phyloP scores from a whole-genome alignment of 2,113 vertebrate genomes.

The Eptesicus fuscus region DNA sequence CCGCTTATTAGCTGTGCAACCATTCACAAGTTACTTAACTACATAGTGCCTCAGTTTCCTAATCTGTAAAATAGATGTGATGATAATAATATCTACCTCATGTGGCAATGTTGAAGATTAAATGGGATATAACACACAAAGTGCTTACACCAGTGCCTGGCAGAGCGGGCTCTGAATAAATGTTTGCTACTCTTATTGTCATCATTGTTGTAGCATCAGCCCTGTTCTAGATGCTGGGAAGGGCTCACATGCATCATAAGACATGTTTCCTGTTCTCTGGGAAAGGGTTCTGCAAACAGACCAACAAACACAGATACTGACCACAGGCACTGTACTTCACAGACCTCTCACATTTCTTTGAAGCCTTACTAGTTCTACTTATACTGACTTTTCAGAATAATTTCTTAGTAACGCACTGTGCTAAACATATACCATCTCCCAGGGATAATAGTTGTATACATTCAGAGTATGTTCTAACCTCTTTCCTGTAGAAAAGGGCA shows the following conservation, averaged over 20 bases:
- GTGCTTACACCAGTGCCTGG: not conserved
- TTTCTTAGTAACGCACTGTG: not conserved
- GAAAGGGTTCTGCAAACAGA: not conserved
- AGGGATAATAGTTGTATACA: not conserved
- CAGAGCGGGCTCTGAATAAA: not conserved
- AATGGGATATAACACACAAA: not conserved
- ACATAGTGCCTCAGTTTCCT: not conserved
- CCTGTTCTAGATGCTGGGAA: not conserved
- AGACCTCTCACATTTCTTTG: not conserved
- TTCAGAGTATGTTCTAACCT: not conserved
- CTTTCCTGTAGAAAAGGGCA: not conserved
- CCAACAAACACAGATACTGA: not conserved
- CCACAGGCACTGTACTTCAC: not conserved
- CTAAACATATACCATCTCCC: not conserved
- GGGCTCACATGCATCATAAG: not conserved
- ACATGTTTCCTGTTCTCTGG: not conserved
- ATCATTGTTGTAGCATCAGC: not conserved
- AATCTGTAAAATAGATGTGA: not conserved
- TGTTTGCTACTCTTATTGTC: not conserved
- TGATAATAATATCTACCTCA: not conserved
- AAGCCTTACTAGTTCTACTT: not conserved
- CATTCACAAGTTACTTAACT: not conserved
- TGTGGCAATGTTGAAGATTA: not conserved
- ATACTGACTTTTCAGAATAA: not conserved
- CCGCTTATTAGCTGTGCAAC: not conserved